A percentile compares a stretch with the other conserved stretches of the same genome.
Conservation (phyloP, 2,888 invertebrate genomes). For the Blastobasis adustella region DNA sequence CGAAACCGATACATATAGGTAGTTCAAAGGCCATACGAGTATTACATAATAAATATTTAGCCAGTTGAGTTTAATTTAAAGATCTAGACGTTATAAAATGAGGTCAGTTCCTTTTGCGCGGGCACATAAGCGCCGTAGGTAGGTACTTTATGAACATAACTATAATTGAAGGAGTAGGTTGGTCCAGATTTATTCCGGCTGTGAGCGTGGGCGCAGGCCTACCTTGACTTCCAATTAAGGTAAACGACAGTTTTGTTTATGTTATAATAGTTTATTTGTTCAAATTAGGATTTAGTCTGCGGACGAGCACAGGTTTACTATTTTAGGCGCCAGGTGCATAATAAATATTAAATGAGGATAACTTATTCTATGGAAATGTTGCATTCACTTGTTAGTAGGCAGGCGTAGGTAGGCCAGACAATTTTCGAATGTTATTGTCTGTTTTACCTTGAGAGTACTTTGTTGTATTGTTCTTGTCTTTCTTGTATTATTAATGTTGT, state of each 20-base stretch:
- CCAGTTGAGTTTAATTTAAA: too few species aligned
- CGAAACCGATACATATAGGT: too few species aligned
- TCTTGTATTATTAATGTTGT: too few species aligned
- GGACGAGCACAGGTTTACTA: conserved; percentile 1
- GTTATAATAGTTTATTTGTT: conserved; percentile 44
- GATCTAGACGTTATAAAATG: background rate
- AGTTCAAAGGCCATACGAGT: background rate
- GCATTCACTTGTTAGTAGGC: too few species aligned
- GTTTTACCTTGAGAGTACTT: too few species aligned
- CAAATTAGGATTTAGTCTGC: conserved; percentile 45
- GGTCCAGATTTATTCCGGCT: conserved; percentile 46
- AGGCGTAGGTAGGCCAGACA: too few species aligned
- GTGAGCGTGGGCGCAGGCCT: conserved; percentile 35
- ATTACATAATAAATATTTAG: background rate
- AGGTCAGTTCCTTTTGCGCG: too few species aligned
- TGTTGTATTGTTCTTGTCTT: too few species aligned
- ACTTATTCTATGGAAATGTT: too few species aligned
- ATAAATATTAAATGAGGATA: too few species aligned
- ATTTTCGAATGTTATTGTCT: too few species aligned
- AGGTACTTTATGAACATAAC: background rate
- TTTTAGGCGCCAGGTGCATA: too few species aligned
- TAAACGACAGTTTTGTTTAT: conserved; percentile 43
- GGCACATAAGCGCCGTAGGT: background rate
- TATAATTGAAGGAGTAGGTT: conserved; percentile 54
- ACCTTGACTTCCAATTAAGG: conserved; percentile 60